phyloP scores from a whole-genome alignment of 1,140 invertebrate genomes.

The Bombus sibiricus region DNA sequence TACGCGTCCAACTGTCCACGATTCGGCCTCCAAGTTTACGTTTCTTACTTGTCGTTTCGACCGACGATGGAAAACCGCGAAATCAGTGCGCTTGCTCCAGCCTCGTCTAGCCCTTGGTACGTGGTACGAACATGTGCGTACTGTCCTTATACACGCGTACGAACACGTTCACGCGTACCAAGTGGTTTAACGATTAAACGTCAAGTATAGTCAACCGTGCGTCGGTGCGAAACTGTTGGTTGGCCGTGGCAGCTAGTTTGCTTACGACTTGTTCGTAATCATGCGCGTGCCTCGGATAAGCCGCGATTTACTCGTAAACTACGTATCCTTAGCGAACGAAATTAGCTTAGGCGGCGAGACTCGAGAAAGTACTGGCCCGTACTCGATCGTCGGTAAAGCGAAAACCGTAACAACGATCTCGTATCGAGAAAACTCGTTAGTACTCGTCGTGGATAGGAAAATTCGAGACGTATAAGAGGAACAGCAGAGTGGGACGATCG shows the following conservation, averaged over 20 bases:
- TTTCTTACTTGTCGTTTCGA: too few species aligned
- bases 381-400: accelerated
- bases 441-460: neutral
- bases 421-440: neutral
- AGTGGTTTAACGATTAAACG: constrained; percentile 45
- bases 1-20: neutral
- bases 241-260: constrained; percentile 30
- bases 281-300: neutral
- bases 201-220: constrained; percentile 25
- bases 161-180: constrained; percentile 17
- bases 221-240: constrained; percentile 8
- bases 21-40: accelerated
- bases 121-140: too few species aligned
- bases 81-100: too few species aligned
- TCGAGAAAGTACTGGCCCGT: neutral
- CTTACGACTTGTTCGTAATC: constrained; percentile 5
- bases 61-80: too few species aligned
- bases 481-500: neutral
- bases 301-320: too few species aligned
- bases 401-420: too few species aligned
- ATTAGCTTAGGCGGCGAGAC: neutral
- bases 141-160: neutral
- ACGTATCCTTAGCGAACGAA: neutral
- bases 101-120: too few species aligned
- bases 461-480: neutral